A percentile compares a stretch with the other conserved stretches of the same genome.
Evolutionary conservation across 2,888 invertebrate genomes (phyloP).

Genomic region (Tanypteryx hageni): DNA sequence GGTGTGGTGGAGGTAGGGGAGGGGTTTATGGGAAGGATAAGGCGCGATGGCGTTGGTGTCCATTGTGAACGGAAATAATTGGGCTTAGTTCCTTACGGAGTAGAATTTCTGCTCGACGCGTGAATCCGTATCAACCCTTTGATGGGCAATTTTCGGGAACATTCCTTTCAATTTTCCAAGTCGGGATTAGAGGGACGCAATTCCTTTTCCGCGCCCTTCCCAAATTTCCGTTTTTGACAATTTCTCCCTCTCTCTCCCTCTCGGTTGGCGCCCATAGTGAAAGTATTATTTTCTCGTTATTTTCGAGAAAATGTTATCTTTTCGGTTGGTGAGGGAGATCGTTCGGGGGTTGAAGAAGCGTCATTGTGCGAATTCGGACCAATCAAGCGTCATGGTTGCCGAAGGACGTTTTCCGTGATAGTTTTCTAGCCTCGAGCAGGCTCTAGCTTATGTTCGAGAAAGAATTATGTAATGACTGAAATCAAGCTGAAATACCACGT

Average conservation of each 20-base stretch:
- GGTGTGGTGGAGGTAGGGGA: not conserved
- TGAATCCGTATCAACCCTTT: not conserved
- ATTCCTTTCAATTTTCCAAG: conserved; percentile 22
- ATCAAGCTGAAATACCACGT: too few species aligned
- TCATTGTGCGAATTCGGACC: not conserved
- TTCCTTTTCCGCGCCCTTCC: not conserved
- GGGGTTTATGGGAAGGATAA: not conserved
- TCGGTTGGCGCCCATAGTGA: not conserved
- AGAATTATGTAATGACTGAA: too few species aligned
- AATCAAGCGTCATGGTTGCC: too few species aligned
- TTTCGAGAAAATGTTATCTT: not conserved
- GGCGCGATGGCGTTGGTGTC: too few species aligned
- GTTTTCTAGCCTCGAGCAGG: too few species aligned
- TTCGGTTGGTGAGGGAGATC: not conserved
- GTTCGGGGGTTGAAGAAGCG: not conserved
- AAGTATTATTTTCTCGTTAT: not conserved
- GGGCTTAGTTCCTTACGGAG: not conserved
- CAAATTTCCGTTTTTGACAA: not conserved
- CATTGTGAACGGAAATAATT: not conserved
- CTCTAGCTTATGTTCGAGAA: too few species aligned
- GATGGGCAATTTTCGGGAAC: not conserved
- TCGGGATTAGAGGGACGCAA: not conserved
- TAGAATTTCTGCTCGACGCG: not conserved
- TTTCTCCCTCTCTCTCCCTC: not conserved
- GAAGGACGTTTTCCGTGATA: too few species aligned